Percentiles rank a stretch among this genome's conserved stretches.
These are phyloP conservation scores for Meliscaeva auricollis DNA, from an alignment of 2,888 invertebrate species.

Conservation along the genomic window DNA sequence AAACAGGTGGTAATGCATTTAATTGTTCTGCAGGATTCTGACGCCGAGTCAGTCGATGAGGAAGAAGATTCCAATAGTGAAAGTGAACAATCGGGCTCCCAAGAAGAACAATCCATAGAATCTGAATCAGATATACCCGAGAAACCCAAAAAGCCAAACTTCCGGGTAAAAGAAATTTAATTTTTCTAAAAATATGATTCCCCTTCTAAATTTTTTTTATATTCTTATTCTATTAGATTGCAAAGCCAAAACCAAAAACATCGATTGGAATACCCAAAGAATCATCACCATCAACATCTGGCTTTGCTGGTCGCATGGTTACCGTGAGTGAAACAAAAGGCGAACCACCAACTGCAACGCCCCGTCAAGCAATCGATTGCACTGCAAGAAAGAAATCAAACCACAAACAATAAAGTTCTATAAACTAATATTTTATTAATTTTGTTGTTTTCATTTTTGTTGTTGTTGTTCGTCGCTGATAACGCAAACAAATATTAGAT, in stretches of 20 bases:
- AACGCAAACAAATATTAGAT: slow-evolving; percentile 21
- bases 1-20: not conserved
- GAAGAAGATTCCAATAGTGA: slow-evolving; percentile 79
- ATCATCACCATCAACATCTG: slow-evolving; percentile 45
- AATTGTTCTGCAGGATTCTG: slow-evolving; percentile 70
- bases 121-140: slow-evolving; percentile 55
- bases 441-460: slow-evolving; percentile 44
- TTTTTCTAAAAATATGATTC: not conserved
- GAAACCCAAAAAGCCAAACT: slow-evolving; percentile 23
- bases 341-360: slow-evolving; percentile 58
- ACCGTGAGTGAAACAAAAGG: slow-evolving; percentile 57
- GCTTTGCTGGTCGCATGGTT: slow-evolving; percentile 61
- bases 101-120: slow-evolving; percentile 54
- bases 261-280: slow-evolving; percentile 70
- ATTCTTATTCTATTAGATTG: slow-evolving; percentile 16
- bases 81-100: slow-evolving; percentile 77
- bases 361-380: slow-evolving; percentile 72
- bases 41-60: slow-evolving; percentile 78
- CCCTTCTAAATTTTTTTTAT: not conserved
- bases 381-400: slow-evolving; percentile 43
- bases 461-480: slow-evolving; percentile 25
- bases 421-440: slow-evolving; percentile 65
- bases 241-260: slow-evolving; percentile 28
- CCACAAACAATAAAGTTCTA: slow-evolving; percentile 24
- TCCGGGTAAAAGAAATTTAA: slow-evolving; percentile 28